Base-by-base conservation (phyloP, 2,113 vertebrate genomes). In the Psophia crepitans region DNA sequence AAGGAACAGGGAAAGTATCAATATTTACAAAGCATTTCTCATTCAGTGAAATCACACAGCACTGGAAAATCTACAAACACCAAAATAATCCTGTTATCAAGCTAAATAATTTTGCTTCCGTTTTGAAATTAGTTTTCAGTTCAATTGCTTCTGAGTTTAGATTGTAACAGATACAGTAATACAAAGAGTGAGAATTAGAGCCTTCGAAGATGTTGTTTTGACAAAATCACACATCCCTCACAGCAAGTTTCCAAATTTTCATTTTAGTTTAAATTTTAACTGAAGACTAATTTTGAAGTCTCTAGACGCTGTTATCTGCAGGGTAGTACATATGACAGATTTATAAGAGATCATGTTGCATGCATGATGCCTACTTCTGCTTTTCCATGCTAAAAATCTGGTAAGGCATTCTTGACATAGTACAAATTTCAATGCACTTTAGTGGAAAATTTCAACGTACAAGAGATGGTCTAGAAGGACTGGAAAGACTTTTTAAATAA, bases 301-400 rank as follows among this genome's bases (percentile, higher is more conserved):
- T 95, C 41, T 43, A 68, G 30, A 78, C 70, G 53, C 41, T 83
- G 78, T 35, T 91, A 64, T 57, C 78, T 88, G 30, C 79, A 88
- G 33, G 83, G 44, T 2, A n/a, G 26, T 24, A 32, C 5, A 21
- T 14, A 65, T 2, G 28, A 66, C 5, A 90, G 73, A 63, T 89
- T 60, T 75, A 46, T 19, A 86, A 81, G 73, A 82, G 69, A 91
- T 68, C 44, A 39, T 56, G 61, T 53, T 84, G 48, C 74, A 75
- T 7, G 39, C 43, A 84, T 22, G 77, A 84, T 53, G n/a, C 27
- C 74, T 71, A 51, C 64, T 56, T 32, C 74, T 93, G 54, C 61
- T 91, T 92, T 96, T 91, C 91, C 89, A 87, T 78, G 91, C 91
- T 89, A 91, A 83, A 86, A 82, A 94, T 91, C 91, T 91, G 84